Conservation (phyloP, 2,113 vertebrate species). For the Menidia beryllina region DNA sequence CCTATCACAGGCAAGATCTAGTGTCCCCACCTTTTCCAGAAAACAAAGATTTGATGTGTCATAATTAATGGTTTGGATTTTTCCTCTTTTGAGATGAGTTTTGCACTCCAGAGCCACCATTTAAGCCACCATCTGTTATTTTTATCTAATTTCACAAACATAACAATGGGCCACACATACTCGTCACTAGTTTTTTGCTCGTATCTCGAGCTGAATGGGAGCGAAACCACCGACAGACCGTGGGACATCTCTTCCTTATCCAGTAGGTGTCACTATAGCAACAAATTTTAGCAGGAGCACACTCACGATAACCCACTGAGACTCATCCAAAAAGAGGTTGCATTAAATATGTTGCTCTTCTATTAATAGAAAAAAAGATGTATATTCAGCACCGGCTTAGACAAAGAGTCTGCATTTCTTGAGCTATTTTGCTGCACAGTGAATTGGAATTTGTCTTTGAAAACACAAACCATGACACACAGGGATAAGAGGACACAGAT, state of each 20-base stretch:
- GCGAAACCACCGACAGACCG: background rate
- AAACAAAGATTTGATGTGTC: background rate
- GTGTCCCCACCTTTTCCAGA: background rate
- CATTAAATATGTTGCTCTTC: conserved; percentile 30
- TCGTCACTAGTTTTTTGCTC: background rate
- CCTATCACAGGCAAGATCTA: no score
- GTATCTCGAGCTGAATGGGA: no score
- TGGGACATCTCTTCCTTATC: conserved; percentile 3
- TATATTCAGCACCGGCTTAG: background rate
- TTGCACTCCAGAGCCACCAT: background rate
- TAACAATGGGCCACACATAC: background rate
- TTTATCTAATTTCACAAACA: no score
- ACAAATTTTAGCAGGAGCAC: conserved; percentile 13
- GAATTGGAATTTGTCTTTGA: conserved; percentile 17
- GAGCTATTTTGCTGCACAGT: background rate
- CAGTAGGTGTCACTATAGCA: conserved; percentile 62
- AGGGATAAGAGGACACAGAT: conserved; percentile 3
- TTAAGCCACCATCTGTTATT: background rate
- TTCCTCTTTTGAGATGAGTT: background rate
- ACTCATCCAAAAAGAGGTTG: conserved; percentile 1
- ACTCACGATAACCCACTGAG: background rate
- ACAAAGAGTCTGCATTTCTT: background rate
- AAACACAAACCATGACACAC: conserved; percentile 35
- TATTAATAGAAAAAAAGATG: background rate
- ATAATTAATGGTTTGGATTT: no score